Conservation (phyloP, 2,888 invertebrate species). For the Ramazzottius varieornatus region DNA sequence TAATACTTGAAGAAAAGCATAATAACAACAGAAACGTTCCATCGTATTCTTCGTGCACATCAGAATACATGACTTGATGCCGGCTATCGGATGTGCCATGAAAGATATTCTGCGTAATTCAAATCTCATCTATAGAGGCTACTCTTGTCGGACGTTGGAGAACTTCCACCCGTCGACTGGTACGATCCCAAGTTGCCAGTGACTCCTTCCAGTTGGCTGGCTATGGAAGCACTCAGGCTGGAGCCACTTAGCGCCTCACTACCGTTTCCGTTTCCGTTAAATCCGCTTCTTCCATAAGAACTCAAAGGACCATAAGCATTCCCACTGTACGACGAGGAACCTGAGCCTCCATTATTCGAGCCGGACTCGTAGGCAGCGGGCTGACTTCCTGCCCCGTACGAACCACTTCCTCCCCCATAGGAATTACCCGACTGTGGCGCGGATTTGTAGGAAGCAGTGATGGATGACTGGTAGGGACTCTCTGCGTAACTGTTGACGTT, state of each 20-base stretch:
- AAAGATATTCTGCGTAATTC: too few relatives aligned
- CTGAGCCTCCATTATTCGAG: too few relatives aligned
- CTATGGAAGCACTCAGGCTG: not conserved
- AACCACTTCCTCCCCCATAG: not conserved
- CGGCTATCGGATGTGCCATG: too few relatives aligned
- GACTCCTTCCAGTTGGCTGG: too few relatives aligned
- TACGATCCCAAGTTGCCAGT: too few relatives aligned
- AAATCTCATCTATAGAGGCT: too few relatives aligned
- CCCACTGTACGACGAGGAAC: not conserved
- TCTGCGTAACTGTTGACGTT: not conserved
- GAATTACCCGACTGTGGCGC: not conserved
- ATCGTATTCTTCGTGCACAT: too few relatives aligned
- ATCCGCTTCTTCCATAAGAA: not conserved
- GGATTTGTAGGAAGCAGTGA: not conserved
- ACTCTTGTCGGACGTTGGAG: too few relatives aligned
- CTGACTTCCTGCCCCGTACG: not conserved
- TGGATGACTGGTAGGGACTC: not conserved
- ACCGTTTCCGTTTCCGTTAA: not conserved
- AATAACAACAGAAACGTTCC: too few relatives aligned
- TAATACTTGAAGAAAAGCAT: too few relatives aligned
- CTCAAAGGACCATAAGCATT: not conserved
- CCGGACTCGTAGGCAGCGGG: not conserved
- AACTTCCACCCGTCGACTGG: too few relatives aligned
- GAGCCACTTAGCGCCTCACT: not conserved
- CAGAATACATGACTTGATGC: too few relatives aligned